phyloP scores from a whole-genome alignment of 2,888 invertebrate genomes.

The Ochropleura leucogaster region DNA sequence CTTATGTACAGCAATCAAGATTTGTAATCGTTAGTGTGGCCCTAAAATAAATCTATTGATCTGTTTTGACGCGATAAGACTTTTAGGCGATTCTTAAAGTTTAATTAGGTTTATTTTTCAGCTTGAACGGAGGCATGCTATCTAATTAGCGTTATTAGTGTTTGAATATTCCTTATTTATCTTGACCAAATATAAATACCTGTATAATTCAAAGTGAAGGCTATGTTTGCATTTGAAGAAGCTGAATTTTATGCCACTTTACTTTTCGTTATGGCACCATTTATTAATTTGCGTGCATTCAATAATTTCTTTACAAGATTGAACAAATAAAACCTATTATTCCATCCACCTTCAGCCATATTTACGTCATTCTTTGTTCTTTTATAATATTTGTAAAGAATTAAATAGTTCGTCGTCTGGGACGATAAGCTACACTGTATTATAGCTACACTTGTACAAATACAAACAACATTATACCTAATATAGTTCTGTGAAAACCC shows the following conservation, averaged over 20 bases:
- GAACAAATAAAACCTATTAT: constrained; percentile 26
- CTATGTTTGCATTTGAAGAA: constrained; percentile 7
- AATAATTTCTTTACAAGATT: constrained; percentile 29
- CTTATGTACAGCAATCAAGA: not conserved
- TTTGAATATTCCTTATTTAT: not conserved
- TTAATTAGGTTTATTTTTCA: not conserved
- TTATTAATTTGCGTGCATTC: constrained; percentile 35
- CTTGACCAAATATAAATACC: constrained; percentile 8
- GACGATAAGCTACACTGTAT: constrained; percentile 47
- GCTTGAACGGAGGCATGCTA: constrained; percentile 3
- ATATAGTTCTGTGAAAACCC: constrained; percentile 69
- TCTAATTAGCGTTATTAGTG: constrained; percentile 9
- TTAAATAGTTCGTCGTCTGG: constrained; percentile 64
- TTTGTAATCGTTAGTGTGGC: not conserved
- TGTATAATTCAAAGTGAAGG: not conserved
- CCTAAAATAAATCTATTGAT: not conserved
- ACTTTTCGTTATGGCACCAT: constrained; percentile 23
- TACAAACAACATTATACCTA: constrained; percentile 64
- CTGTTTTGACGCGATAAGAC: not conserved
- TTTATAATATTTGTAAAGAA: constrained; percentile 58
- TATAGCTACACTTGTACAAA: constrained; percentile 74
- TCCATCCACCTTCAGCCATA: constrained; percentile 37
- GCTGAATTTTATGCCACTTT: constrained; percentile 17
- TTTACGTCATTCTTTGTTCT: constrained; percentile 49
- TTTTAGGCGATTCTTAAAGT: not conserved